phyloP scores from a whole-genome alignment of 2,113 vertebrate species.

The Rhynchomys soricoides region DNA sequence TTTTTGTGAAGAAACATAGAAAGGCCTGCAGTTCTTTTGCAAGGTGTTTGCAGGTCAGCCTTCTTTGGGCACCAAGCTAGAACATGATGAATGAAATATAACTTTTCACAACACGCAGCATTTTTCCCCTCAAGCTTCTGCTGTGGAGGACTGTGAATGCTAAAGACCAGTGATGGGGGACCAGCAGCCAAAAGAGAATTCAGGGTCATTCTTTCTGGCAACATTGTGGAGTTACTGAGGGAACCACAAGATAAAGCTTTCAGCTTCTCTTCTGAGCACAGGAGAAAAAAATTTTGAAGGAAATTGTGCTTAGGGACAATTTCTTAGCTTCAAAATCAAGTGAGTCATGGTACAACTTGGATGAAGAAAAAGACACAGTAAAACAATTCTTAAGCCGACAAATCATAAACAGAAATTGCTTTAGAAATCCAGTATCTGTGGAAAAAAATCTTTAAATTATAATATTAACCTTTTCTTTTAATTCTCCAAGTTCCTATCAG shows the following conservation, averaged over 20 bases:
- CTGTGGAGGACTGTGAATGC: conserved; percentile 71
- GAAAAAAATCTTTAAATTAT: background rate
- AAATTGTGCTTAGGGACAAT: conserved; percentile 64
- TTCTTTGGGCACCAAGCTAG: conserved; percentile 57
- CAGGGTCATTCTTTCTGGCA: conserved; percentile 71
- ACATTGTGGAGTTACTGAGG: conserved; percentile 76
- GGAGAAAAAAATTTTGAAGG: conserved; percentile 76
- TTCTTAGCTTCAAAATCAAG: conserved; percentile 61
- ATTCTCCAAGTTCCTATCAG: background rate
- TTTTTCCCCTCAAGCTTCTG: conserved; percentile 72
- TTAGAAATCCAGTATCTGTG: background rate
- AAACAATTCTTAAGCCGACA: conserved; percentile 30
- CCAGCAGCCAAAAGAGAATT: conserved; percentile 75
- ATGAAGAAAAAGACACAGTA: conserved; percentile 30
- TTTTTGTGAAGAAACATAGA: conserved; percentile 34
- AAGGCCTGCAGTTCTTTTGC: background rate
- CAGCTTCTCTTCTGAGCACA: conserved; percentile 61
- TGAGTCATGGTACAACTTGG: conserved; percentile 19
- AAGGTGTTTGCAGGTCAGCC: conserved; percentile 34
- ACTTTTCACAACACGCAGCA: conserved; percentile 53
- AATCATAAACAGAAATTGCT: conserved; percentile 4
- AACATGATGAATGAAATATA: conserved; percentile 66
- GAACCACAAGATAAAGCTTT: conserved; percentile 68
- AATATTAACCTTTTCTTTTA: background rate
- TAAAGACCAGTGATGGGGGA: conserved; percentile 61